Base-by-base conservation (phyloP, 2,113 vertebrate genomes). In the Misgurnus mizolepis region DNA sequence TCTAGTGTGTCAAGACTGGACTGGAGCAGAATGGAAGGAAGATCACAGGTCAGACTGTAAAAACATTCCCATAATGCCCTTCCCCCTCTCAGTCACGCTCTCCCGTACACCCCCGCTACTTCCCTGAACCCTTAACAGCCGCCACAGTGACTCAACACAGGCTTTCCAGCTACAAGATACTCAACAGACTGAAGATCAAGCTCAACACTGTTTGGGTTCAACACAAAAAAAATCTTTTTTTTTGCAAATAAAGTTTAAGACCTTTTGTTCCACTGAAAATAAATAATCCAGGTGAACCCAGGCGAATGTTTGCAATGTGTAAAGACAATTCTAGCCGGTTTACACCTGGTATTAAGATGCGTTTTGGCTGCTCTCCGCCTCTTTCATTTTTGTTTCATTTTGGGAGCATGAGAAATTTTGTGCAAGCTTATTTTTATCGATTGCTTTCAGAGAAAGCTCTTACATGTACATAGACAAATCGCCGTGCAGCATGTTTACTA, bases 41-140 rank as follows among this genome's bases (percentile, higher is more conserved):
- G 91, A 91, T 92, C 91, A 92, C 85, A 88, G 92, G 92, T 92
- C 91, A 89, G 76, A 55, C 89, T 90, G 90, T 90, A 82, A 93
- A 92, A 93, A 92, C 91, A 93, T 93, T 92, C 91, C 90, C 92
- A 92, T 90, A 86, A 80, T 84, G 85, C 89, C 86, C 88, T 81
- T 88, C 88, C 88, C 87, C 87, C 86, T 34, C 69, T 50, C n/a
- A 49, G 65, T 71, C 58, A 18, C 60, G 76, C 60, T 55, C 73
- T 70, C 62, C 72, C 70, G 69, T 76, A 78, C 67, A 77, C 67
- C 84, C 65, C 72, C 77, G 72, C 83, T 83, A 83, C 85, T 86
- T 90, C 88, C 89, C 61, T 76, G 66, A 78, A 66, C 64, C 62
- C 77, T 80, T 79, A 53, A 43, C 76, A 84, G 85, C 80, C 69